Evolutionary conservation across 53 echinoderm and acorn worm species (phyloP), one percentile per base, ranked within the genome.

Genomic region (Crossaster papposus): DNA sequence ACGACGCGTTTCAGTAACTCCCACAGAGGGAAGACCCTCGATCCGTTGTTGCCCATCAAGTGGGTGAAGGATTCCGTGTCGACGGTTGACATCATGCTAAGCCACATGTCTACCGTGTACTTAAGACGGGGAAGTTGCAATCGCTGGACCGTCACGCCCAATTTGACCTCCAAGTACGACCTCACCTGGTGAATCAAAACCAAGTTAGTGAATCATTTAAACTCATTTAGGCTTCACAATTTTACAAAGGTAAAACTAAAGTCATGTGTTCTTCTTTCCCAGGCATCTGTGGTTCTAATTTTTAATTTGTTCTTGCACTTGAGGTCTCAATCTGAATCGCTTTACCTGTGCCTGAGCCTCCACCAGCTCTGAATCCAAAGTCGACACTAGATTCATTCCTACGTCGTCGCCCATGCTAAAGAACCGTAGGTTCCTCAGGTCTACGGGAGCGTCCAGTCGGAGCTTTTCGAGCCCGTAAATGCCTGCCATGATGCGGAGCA

Each of bases 401-500:
- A 89, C 86, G 78, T 95, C 95, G 12, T 96, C 95, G 7, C 94
- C 97, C 64, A 94, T 93, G 86, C 94, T 95, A 89, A 95, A 97
- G 78, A 91, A 97, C 65, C 86, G 55, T 44, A 97, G 64, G 29
- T 62, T 79, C 70, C 90, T 73, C 37, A 97, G 91, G 81, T 97
- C 94, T 9, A 97, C 97, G 12, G 90, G 85, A 4, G 78, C 84
- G 82, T 93, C 97, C 72, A 97, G 82, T 24, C 80, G 71, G 12
- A 97, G 90, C 79, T 97, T 94, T 55, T 93, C 88, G 12, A 91
- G 33, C 23, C 95, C 94, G 51, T 95, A 91, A 20, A 89, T 91
- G 1, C 97, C 97, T 0, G 97, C 97, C 97, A 97, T 97, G 68
- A 95, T 81, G 44, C 91, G 92, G 30, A 97, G 74, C 73, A 95